These are phyloP conservation scores for Hirtodrosophila trivittata DNA, from an alignment of 2,888 invertebrate genomes.

Conservation along the genomic window DNA sequence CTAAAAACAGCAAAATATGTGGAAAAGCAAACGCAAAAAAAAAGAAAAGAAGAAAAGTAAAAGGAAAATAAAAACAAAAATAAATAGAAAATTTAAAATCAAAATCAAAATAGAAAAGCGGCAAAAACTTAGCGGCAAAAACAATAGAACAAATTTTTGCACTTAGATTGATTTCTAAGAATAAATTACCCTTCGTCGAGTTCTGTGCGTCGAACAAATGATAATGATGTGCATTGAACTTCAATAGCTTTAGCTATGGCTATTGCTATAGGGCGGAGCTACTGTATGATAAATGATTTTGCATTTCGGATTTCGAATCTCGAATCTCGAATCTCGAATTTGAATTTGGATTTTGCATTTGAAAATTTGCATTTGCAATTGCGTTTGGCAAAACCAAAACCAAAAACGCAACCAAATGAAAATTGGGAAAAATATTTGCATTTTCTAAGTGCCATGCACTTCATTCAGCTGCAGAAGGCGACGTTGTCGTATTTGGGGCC, in stretches of 20 bases:
- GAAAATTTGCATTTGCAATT: neutral
- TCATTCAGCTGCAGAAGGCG: constrained; percentile 58
- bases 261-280: constrained; percentile 31
- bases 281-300: constrained; percentile 71
- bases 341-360: constrained; percentile 26
- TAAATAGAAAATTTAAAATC: constrained; percentile 21
- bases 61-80: constrained; percentile 28
- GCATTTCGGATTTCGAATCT: constrained; percentile 4
- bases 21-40: constrained; percentile 54
- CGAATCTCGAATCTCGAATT: neutral
- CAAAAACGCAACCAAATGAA: constrained; percentile 8
- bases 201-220: constrained; percentile 52
- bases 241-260: constrained; percentile 66
- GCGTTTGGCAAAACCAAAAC: neutral
- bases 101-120: constrained; percentile 1
- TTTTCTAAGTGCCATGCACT: constrained; percentile 44
- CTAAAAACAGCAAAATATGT: constrained; percentile 77
- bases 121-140: constrained; percentile 36
- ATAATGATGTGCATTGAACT: constrained; percentile 84
- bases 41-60: constrained; percentile 12
- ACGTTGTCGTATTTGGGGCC: constrained; percentile 16
- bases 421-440: constrained; percentile 36
- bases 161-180: constrained; percentile 62
- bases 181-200: constrained; percentile 79
- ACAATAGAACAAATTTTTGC: constrained; percentile 35